phyloP scores from a whole-genome alignment of 2,113 vertebrate species.

The Myrmecobius fasciatus region DNA sequence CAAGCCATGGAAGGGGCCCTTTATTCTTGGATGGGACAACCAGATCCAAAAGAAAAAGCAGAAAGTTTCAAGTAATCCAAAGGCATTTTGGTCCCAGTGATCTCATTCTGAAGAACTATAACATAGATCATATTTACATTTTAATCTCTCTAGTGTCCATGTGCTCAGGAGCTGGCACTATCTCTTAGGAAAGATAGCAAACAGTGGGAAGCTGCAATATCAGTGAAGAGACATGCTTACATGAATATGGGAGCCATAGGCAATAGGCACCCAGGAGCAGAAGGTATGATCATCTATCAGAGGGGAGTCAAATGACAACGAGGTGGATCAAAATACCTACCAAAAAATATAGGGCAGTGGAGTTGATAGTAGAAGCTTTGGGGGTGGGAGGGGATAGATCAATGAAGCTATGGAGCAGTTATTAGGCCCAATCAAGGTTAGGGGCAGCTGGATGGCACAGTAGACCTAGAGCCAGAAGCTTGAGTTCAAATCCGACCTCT shows the following conservation, averaged over 20 bases:
- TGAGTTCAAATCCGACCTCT: no score
- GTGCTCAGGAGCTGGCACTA: background rate
- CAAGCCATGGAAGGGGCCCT: background rate
- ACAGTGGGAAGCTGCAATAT: background rate
- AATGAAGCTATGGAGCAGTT: background rate
- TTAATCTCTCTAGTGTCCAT: background rate
- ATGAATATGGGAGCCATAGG: background rate
- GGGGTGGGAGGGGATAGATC: background rate
- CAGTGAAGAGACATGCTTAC: background rate
- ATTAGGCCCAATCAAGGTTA: background rate
- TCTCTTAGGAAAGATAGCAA: background rate
- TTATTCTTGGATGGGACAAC: background rate
- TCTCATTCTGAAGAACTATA: background rate
- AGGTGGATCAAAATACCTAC: background rate
- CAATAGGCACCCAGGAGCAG: background rate
- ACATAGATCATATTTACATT: background rate
- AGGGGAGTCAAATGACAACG: background rate
- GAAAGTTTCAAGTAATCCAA: background rate
- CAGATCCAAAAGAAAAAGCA: background rate
- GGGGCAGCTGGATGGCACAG: no score
- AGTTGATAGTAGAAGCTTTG: background rate
- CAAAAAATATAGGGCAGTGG: background rate
- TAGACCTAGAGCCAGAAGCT: no score
- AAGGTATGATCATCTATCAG: background rate
- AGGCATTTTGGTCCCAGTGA: background rate